Conservation (phyloP, 2,888 invertebrate species). For the Venusia cambrica region DNA sequence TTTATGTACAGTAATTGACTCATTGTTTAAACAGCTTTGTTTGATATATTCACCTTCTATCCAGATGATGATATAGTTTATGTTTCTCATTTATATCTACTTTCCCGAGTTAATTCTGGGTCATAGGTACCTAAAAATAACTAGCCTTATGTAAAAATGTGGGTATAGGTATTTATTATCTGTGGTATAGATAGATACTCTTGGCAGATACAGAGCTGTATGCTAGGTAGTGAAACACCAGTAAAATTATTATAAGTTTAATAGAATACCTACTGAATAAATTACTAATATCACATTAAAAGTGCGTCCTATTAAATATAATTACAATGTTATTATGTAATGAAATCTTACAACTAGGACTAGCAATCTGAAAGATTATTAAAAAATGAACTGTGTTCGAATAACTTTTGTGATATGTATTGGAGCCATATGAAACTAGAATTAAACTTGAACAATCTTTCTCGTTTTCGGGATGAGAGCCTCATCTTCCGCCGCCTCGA, state of each 20-base stretch:
- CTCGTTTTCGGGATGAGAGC: slow-evolving; percentile 70
- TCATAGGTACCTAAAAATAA: no score
- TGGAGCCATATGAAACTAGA: slow-evolving; percentile 21
- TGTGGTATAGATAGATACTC: no score
- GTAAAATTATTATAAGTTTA: slow-evolving; percentile 22
- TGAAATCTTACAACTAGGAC: slow-evolving; percentile 67
- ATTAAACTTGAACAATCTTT: slow-evolving; percentile 75
- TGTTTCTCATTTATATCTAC: no score
- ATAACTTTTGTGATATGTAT: slow-evolving; percentile 74
- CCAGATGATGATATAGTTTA: no score
- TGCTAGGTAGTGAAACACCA: slow-evolving; percentile 16
- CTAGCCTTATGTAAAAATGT: no score
- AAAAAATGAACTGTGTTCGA: slow-evolving; percentile 60
- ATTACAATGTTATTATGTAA: slow-evolving; percentile 36
- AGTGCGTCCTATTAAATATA: slow-evolving; percentile 58
- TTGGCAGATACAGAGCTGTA: no score
- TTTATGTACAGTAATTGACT: slow-evolving; percentile 34
- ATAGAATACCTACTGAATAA: slow-evolving; percentile 48
- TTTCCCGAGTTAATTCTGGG: no score
- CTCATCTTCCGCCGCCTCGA: slow-evolving; percentile 76
- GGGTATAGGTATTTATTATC: no score
- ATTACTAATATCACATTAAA: slow-evolving; percentile 77
- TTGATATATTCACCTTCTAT: background rate
- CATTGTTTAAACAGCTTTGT: slow-evolving; percentile 30
- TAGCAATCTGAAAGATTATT: slow-evolving; percentile 59